Evolutionary conservation across 2,113 vertebrate genomes (phyloP).

Genomic region (Lethenteron reissneri): DNA sequence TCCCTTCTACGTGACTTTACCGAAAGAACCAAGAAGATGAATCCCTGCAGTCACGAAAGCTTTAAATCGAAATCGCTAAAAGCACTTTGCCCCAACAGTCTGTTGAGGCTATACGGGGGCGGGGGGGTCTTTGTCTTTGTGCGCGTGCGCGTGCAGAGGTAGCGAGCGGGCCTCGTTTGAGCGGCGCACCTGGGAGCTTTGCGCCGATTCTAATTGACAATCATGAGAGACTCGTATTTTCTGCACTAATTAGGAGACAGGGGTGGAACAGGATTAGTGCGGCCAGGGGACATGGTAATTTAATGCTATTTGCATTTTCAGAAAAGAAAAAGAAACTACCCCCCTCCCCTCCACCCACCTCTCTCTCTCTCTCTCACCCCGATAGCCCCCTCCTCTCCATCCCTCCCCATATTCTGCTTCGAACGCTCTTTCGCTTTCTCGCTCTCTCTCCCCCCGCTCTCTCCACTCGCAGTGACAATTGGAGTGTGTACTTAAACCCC

Average conservation of each 20-base stretch:
- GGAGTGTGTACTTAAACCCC: too few species aligned
- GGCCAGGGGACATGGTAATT: conserved; percentile 3
- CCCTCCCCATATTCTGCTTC: not conserved
- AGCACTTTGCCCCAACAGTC: too few species aligned
- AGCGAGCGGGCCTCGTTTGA: too few species aligned
- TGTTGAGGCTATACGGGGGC: too few species aligned
- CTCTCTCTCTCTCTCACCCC: not conserved
- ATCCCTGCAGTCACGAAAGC: too few species aligned
- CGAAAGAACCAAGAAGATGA: too few species aligned
- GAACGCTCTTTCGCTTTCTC: not conserved
- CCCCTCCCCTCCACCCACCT: not conserved
- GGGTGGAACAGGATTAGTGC: not conserved
- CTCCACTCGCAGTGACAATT: not conserved
- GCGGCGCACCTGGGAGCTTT: too few species aligned
- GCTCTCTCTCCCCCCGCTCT: not conserved
- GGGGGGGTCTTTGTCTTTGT: too few species aligned
- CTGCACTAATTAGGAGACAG: conserved; percentile 4
- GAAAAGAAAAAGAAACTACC: not conserved
- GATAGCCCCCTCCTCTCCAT: not conserved
- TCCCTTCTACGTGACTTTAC: too few species aligned
- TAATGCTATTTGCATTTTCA: conserved; percentile 4
- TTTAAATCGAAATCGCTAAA: too few species aligned
- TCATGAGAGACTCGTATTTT: conserved; percentile 5
- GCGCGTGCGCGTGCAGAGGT: too few species aligned
- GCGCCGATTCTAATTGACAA: not conserved